phyloP scores from a whole-genome alignment of 2,797 vertebrate genomes.

The Sciurus vulgaris region DNA sequence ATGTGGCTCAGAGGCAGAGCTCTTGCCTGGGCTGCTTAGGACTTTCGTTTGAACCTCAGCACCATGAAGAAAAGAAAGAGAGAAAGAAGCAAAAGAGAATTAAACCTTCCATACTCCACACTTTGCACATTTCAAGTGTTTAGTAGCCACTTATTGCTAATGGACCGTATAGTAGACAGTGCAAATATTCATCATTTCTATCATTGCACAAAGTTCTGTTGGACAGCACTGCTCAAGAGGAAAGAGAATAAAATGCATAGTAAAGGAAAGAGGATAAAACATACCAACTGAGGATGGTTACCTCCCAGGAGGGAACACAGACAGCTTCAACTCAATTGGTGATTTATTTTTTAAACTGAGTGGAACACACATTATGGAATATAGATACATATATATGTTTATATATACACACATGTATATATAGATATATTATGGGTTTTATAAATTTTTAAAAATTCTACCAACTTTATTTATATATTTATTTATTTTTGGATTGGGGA shows the following conservation, averaged over 20 bases:
- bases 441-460: too few species aligned
- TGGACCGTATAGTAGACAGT: background rate
- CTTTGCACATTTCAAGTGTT: background rate
- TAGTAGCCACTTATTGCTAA: background rate
- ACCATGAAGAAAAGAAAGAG: background rate
- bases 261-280: background rate
- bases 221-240: background rate
- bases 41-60: background rate
- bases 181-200: background rate
- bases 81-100: background rate
- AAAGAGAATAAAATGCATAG: background rate
- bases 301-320: background rate
- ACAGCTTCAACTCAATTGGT: background rate
- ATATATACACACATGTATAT: background rate
- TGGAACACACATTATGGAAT: background rate
- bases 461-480: too few species aligned
- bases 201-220: background rate
- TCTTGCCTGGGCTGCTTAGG: background rate
- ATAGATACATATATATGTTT: background rate
- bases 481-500: too few species aligned
- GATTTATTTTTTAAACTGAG: constrained; percentile 17
- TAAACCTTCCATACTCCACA: background rate
- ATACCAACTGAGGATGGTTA: background rate
- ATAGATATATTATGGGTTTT: too few species aligned
- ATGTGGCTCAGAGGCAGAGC: background rate